A percentile compares a stretch with the other conserved stretches of the same genome.
These are phyloP conservation scores for Turdus rufiventris DNA, from an alignment of 2,113 vertebrate species.

Conservation along the genomic window DNA sequence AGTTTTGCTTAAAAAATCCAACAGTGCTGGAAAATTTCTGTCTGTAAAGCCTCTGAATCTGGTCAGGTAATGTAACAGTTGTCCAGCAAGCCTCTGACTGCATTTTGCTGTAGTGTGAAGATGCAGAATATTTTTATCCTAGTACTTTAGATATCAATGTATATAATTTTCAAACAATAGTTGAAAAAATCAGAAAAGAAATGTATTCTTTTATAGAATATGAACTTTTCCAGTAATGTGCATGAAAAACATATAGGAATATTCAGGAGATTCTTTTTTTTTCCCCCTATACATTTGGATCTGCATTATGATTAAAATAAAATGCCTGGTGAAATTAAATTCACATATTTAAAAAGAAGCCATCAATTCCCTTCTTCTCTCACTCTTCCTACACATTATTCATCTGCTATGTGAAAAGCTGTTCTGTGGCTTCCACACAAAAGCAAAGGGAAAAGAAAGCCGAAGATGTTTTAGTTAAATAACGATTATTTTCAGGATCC, in stretches of 20 bases:
- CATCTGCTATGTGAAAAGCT: conserved; percentile 42
- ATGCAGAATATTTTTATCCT: not conserved
- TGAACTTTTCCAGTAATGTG: not conserved
- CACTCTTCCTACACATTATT: conserved; percentile 58
- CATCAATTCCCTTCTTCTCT: conserved; percentile 19
- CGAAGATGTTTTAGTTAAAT: conserved; percentile 40
- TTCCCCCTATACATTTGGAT: not conserved
- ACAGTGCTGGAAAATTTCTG: not conserved
- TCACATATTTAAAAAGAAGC: conserved; percentile 1
- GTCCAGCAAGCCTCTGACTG: not conserved
- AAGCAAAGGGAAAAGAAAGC: conserved; percentile 18
- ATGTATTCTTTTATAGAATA: not conserved
- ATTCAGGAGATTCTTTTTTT: not conserved
- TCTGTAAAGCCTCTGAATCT: not conserved
- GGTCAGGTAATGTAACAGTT: not conserved
- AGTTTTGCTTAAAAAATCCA: not conserved
- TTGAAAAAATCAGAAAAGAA: not conserved
- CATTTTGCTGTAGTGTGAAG: not conserved
- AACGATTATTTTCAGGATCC: not conserved
- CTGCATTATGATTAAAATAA: not conserved
- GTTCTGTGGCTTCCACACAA: conserved; percentile 33
- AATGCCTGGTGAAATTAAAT: conserved; percentile 33
- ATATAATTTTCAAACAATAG: not conserved
- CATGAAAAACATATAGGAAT: not conserved
- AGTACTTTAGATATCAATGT: not conserved